These are phyloP conservation scores for Nyctereutes procyonoides DNA, from an alignment of 2,113 vertebrate genomes.

Conservation along the genomic window DNA sequence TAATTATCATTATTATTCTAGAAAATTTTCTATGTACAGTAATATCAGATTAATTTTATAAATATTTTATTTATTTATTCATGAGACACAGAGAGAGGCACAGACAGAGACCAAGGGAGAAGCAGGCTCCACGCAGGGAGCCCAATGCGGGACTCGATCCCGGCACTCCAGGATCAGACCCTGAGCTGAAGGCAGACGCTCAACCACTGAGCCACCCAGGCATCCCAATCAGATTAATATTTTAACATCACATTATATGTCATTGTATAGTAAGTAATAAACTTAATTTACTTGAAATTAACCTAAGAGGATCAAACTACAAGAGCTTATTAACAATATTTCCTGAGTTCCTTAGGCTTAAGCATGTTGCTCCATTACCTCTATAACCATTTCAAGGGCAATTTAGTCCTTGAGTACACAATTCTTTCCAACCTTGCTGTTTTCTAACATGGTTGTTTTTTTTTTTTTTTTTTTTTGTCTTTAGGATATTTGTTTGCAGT, in stretches of 20 bases:
- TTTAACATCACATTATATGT: neutral
- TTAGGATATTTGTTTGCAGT: neutral
- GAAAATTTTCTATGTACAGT: neutral
- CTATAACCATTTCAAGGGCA: neutral
- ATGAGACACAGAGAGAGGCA: too few species aligned
- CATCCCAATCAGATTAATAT: neutral
- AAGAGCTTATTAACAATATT: too few species aligned
- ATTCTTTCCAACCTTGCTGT: neutral
- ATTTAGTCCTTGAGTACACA: neutral
- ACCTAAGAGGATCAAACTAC: neutral
- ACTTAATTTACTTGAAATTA: neutral
- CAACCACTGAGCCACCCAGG: too few species aligned
- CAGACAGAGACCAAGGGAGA: too few species aligned
- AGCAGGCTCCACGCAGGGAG: too few species aligned
- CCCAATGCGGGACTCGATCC: too few species aligned
- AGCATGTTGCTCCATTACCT: neutral
- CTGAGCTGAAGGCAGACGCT: too few species aligned
- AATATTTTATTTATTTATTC: too few species aligned
- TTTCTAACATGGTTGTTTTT: neutral
- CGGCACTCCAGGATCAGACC: too few species aligned
- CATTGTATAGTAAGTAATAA: neutral
- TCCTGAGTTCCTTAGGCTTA: neutral
- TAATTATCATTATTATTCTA: neutral
- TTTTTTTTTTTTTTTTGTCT: neutral
- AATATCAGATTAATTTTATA: neutral